Conservation (phyloP, 2,888 invertebrate genomes). For the Ophion costatus region DNA sequence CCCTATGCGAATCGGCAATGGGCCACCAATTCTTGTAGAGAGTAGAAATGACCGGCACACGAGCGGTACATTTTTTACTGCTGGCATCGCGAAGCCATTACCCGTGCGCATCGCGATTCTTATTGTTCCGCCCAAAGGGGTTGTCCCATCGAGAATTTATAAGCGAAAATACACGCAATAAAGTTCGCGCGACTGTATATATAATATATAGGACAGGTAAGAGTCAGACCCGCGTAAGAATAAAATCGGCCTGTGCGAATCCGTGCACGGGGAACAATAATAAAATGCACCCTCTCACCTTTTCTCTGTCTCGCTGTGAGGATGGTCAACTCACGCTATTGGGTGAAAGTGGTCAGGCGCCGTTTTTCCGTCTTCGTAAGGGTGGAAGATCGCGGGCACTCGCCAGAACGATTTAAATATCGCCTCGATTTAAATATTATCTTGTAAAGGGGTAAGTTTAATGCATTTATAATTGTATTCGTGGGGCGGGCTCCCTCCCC, state of each 20-base stretch:
- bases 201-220: slow-evolving; percentile 47
- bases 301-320: neutral
- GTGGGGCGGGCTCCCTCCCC: slow-evolving; percentile 74
- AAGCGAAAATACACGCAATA: slow-evolving; percentile 82
- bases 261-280: slow-evolving; percentile 44
- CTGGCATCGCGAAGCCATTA: slow-evolving; percentile 34
- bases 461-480: slow-evolving; percentile 82
- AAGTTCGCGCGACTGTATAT: slow-evolving; percentile 70
- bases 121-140: slow-evolving; percentile 64
- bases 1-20: slow-evolving; percentile 34
- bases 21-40: neutral
- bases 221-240: slow-evolving; percentile 47
- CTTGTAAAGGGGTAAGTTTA: slow-evolving; percentile 80
- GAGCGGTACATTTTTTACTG: slow-evolving; percentile 46
- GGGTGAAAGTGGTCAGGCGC: slow-evolving; percentile 49
- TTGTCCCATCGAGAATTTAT: slow-evolving; percentile 77
- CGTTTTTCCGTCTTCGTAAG: slow-evolving; percentile 36
- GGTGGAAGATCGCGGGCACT: slow-evolving; percentile 54
- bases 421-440: slow-evolving; percentile 75
- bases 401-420: slow-evolving; percentile 78
- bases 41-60: slow-evolving; percentile 57
- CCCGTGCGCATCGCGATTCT: slow-evolving; percentile 19
- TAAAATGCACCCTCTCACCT: slow-evolving; percentile 18
- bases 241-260: slow-evolving; percentile 58
- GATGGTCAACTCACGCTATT: slow-evolving; percentile 30